phyloP scores from a whole-genome alignment of 2,797 vertebrate species.

The Fundulus diaphanus region DNA sequence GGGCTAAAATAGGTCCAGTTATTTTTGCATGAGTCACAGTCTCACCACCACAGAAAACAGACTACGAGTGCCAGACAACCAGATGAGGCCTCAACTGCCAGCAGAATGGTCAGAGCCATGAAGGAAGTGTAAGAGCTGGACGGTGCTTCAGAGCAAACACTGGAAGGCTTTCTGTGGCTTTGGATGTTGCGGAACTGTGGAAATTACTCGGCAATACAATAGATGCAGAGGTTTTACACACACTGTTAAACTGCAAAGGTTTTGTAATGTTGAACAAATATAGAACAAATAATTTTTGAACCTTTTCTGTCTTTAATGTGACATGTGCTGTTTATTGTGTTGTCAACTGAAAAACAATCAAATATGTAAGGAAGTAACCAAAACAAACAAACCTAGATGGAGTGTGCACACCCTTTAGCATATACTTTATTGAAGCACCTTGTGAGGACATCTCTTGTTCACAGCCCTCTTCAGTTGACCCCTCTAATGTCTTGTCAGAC shows the following conservation, averaged over 20 bases:
- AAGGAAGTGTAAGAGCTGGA: constrained; percentile 34
- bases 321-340: too few species aligned
- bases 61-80: constrained; percentile 39
- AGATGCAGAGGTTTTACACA: background rate
- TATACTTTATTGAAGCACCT: background rate
- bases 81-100: constrained; percentile 52
- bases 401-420: background rate
- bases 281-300: too few species aligned
- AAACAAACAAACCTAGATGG: background rate
- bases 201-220: background rate
- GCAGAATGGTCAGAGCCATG: constrained; percentile 44
- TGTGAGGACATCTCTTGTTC: background rate
- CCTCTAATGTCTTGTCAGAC: background rate
- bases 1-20: constrained; percentile 58
- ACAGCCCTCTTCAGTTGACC: background rate
- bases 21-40: constrained; percentile 51
- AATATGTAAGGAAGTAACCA: background rate
- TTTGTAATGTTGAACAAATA: background rate
- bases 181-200: constrained; percentile 26
- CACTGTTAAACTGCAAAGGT: background rate
- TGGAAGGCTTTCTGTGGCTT: constrained; percentile 45
- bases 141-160: constrained; percentile 44
- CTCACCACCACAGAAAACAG: constrained; percentile 39
- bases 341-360: background rate
- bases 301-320: too few species aligned